These are phyloP conservation scores for Mycalesis mineus DNA, from an alignment of 2,888 invertebrate genomes.

Conservation along the genomic window DNA sequence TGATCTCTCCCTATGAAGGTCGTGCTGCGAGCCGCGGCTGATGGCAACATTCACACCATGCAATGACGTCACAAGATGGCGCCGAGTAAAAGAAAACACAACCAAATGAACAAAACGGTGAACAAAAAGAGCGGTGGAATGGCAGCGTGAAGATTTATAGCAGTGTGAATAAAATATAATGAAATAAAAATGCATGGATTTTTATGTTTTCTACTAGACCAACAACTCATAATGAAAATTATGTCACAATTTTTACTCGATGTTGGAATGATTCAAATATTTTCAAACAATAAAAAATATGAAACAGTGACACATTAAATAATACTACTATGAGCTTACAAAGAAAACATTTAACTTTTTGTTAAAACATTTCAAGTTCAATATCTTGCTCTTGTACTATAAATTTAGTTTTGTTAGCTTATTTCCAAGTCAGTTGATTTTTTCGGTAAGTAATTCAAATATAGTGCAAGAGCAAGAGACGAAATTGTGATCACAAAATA, in stretches of 20 bases:
- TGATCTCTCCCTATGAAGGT: constrained; percentile 81
- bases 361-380: neutral
- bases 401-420: neutral
- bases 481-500: constrained; percentile 46
- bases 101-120: constrained; percentile 40
- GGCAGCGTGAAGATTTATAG: constrained; percentile 1
- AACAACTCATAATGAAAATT: neutral
- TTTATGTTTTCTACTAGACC: no score
- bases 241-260: neutral
- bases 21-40: constrained; percentile 87
- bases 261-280: no score
- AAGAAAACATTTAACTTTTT: no score
- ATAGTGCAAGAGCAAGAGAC: constrained; percentile 5
- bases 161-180: constrained; percentile 6
- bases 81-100: constrained; percentile 33
- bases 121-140: constrained; percentile 1
- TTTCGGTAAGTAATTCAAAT: neutral
- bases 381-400: neutral
- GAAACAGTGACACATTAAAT: no score
- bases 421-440: neutral
- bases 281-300: no score
- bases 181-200: neutral
- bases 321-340: no score
- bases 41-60: constrained; percentile 55
- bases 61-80: constrained; percentile 70